phyloP scores from a whole-genome alignment of 2,797 vertebrate genomes.

The Tarsius wallacei region DNA sequence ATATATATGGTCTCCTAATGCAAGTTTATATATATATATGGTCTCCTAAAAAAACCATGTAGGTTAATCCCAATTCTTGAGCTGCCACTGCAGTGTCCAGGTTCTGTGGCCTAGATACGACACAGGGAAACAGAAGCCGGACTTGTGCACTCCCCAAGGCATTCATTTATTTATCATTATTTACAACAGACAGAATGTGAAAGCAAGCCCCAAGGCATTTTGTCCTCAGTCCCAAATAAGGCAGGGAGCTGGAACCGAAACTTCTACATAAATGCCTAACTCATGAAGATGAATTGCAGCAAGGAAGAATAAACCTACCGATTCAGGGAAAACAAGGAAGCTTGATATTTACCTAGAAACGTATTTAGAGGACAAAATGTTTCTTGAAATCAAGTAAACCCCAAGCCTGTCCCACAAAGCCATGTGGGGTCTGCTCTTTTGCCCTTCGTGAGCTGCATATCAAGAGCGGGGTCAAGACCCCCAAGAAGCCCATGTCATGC shows the following conservation, averaged over 20 bases:
- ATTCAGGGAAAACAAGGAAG: too few species aligned
- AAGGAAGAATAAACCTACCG: too few species aligned
- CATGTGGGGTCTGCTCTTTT: rapidly evolving
- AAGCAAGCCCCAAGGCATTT: rapidly evolving
- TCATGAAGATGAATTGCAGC: too few species aligned
- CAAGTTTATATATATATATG: too few species aligned
- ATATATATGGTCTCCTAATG: too few species aligned
- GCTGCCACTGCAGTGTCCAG: rapidly evolving
- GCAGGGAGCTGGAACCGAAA: rapidly evolving
- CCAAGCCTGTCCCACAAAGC: background rate
- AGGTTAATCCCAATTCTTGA: background rate
- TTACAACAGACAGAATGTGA: rapidly evolving
- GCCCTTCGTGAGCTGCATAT: background rate
- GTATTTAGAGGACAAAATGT: too few species aligned
- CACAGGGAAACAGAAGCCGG: background rate
- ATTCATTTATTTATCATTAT: too few species aligned
- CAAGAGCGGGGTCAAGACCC: too few species aligned
- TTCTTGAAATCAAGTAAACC: background rate
- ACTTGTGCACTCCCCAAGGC: rapidly evolving
- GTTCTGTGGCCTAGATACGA: too few species aligned
- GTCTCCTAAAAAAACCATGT: too few species aligned
- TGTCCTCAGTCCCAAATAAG: background rate
- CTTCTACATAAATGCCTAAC: rapidly evolving
- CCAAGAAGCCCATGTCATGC: too few species aligned
- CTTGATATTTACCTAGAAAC: too few species aligned